Evolutionary conservation across 2,113 vertebrate species (phyloP).

Genomic region (Piaya cayana): DNA sequence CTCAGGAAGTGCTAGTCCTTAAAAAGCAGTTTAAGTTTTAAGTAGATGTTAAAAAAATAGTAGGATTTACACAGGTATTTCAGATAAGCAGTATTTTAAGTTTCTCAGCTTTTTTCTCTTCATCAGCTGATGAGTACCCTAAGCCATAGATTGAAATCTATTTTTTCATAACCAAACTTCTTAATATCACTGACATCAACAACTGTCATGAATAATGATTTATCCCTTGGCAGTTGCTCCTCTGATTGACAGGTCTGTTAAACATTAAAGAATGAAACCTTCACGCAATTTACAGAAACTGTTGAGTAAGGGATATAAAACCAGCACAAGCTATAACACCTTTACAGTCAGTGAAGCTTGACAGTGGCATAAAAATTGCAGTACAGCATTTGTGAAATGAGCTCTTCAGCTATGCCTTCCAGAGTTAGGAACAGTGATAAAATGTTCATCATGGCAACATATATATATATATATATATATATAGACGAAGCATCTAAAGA

Average conservation of each 20-base stretch:
- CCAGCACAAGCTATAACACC: neutral
- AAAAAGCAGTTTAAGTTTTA: neutral
- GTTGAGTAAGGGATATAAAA: neutral
- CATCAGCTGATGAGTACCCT: neutral
- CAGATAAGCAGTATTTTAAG: neutral
- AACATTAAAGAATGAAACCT: neutral
- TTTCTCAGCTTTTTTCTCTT: neutral
- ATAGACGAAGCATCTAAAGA: neutral
- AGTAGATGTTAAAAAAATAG: neutral
- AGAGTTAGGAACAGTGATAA: neutral
- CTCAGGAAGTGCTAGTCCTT: neutral
- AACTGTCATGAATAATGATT: neutral
- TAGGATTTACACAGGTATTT: neutral
- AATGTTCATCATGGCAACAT: neutral
- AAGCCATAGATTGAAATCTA: neutral
- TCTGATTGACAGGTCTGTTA: neutral
- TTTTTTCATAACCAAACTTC: neutral
- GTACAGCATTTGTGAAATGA: neutral
- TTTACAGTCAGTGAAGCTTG: neutral
- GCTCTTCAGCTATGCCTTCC: neutral
- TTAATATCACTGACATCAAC: neutral
- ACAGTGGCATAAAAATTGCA: neutral
- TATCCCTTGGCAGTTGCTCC: neutral
- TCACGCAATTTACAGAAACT: neutral
- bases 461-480: no score